Percentiles rank a stretch among this genome's conserved stretches.
phyloP scores from a whole-genome alignment of 1,140 invertebrate species.

The Drosophila malerkotliana region DNA sequence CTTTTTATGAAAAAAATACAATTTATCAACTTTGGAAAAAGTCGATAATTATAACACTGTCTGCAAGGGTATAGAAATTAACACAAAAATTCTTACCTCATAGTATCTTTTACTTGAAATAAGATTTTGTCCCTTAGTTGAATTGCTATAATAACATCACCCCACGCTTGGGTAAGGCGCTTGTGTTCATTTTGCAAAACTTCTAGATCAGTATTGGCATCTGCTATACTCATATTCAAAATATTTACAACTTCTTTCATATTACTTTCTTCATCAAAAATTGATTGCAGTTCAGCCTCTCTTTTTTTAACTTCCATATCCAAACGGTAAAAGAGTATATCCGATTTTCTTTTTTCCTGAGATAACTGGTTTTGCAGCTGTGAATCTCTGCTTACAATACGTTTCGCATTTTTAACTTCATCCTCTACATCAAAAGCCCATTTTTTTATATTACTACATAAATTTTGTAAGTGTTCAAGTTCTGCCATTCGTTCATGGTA shows the following conservation, averaged over 20 bases:
- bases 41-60: no score
- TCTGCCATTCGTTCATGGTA: constrained; percentile 83
- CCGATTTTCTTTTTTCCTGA: constrained; percentile 85
- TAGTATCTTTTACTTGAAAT: constrained; percentile 84
- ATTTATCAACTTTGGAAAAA: no score
- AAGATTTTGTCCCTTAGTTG: constrained; percentile 87
- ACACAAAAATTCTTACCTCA: constrained; percentile 35
- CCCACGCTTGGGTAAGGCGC: constrained; percentile 88
- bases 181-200: constrained; percentile 88
- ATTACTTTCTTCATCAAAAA: constrained; percentile 84
- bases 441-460: constrained; percentile 84
- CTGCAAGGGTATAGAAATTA: background rate
- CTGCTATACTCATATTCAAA: constrained; percentile 85
- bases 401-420: constrained; percentile 84
- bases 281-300: constrained; percentile 84
- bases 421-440: constrained; percentile 85
- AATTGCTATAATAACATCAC: constrained; percentile 88
- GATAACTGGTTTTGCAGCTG: constrained; percentile 84
- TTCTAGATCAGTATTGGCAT: constrained; percentile 89
- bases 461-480: constrained; percentile 81
- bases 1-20: no score
- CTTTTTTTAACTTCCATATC: constrained; percentile 85
- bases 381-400: constrained; percentile 85
- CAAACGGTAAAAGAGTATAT: constrained; percentile 85
- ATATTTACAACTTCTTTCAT: constrained; percentile 84